A percentile compares a stretch with the other conserved stretches of the same genome.
Evolutionary conservation across 2,888 invertebrate species (phyloP).

Genomic region (Saturnia japonica): DNA sequence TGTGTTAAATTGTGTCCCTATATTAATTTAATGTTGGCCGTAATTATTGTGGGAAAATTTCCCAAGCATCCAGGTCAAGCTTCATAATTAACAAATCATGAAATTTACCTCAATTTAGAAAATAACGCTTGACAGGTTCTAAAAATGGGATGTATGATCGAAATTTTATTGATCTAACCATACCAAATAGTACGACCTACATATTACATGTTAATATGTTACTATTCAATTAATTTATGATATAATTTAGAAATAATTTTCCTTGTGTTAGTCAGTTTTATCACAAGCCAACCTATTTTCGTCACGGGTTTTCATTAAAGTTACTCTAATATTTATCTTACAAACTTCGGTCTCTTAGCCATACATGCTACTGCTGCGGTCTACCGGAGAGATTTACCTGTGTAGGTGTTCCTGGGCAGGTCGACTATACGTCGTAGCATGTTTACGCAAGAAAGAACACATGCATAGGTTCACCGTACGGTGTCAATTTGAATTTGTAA

Average conservation of each 20-base stretch:
- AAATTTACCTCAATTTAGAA: background rate
- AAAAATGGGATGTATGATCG: background rate
- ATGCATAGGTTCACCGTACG: too few species aligned
- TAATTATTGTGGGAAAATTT: too few species aligned
- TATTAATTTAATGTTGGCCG: too few species aligned
- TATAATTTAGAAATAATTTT: background rate
- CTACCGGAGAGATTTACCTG: too few species aligned
- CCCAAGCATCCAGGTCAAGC: too few species aligned
- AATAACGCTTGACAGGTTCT: background rate
- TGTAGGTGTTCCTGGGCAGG: too few species aligned
- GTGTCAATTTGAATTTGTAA: too few species aligned
- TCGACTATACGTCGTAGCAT: too few species aligned
- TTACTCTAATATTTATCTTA: background rate
- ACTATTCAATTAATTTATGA: constrained; percentile 8
- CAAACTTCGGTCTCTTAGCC: background rate
- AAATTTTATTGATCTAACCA: background rate
- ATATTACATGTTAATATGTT: background rate
- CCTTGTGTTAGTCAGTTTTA: constrained; percentile 1
- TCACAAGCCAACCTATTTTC: constrained; percentile 7
- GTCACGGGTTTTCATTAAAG: background rate
- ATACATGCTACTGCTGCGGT: too few species aligned
- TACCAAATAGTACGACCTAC: background rate
- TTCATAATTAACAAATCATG: too few species aligned
- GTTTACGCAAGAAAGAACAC: too few species aligned
- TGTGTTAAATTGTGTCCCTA: too few species aligned